These are phyloP conservation scores for Takifugu ocellatus DNA, from an alignment of 2,797 vertebrate species.

Conservation along the genomic window DNA sequence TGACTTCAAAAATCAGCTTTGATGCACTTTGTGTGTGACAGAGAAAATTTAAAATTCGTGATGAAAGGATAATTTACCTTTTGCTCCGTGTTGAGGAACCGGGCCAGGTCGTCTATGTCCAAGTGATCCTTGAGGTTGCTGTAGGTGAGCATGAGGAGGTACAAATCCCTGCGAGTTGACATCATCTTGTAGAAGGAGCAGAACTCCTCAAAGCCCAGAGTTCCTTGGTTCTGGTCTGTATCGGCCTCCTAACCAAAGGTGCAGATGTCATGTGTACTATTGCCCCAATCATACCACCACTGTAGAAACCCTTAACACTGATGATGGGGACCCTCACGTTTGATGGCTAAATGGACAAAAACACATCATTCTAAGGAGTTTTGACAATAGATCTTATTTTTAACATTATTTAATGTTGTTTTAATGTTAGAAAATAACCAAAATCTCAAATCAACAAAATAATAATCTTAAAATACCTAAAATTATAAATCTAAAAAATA, in stretches of 20 bases:
- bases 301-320: no score
- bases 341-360: no score
- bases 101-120: conserved; percentile 79
- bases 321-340: no score
- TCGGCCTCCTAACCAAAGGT: conserved; percentile 84
- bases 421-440: no score
- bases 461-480: no score
- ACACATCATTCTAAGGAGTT: no score
- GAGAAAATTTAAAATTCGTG: not conserved
- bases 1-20: not conserved
- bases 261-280: not conserved
- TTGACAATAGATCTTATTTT: no score
- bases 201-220: conserved; percentile 93
- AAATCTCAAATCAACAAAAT: no score
- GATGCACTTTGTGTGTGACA: not conserved
- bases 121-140: conserved; percentile 95
- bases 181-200: conserved; percentile 99
- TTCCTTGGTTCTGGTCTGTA: conserved; percentile 92
- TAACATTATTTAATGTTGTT: no score
- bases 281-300: no score
- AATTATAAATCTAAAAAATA: no score
- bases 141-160: conserved; percentile 96
- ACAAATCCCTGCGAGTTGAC: conserved; percentile 93
- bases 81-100: conserved; percentile 90
- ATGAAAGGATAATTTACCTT: conserved; percentile 76